phyloP scores from a whole-genome alignment of 2,797 vertebrate genomes.

The Phrynocephalus guinanensis region DNA sequence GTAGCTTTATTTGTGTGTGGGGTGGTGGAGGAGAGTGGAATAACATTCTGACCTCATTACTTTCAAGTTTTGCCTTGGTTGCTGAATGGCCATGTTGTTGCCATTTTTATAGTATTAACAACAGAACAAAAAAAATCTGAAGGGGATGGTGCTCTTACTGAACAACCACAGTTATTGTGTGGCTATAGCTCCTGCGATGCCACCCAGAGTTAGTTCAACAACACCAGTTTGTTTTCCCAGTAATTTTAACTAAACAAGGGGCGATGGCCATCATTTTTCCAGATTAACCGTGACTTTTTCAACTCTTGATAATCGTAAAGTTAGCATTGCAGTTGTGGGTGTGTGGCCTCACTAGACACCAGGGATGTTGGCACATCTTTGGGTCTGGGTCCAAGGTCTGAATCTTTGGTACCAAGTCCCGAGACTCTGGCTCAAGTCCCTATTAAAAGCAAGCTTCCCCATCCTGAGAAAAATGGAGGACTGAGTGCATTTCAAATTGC shows the following conservation, averaged over 20 bases:
- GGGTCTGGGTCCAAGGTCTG: too few species aligned
- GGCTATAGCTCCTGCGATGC: background rate
- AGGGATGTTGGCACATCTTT: too few species aligned
- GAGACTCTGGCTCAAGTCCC: too few species aligned
- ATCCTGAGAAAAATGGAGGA: too few species aligned
- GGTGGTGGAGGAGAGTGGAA: background rate
- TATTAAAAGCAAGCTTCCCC: too few species aligned
- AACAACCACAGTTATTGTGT: background rate
- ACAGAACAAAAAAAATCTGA: too few species aligned
- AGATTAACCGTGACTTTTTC: background rate
- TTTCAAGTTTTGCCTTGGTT: background rate
- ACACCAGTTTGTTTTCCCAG: background rate
- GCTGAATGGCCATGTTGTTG: too few species aligned
- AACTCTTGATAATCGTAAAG: background rate
- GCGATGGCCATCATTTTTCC: background rate
- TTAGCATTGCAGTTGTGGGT: background rate
- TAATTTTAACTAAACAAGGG: background rate
- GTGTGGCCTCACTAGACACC: background rate
- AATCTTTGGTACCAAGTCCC: too few species aligned
- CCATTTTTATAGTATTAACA: too few species aligned
- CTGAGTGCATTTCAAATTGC: too few species aligned
- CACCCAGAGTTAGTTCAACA: background rate
- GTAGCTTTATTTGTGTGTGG: background rate
- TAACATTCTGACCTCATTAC: background rate
- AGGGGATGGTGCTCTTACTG: too few species aligned